Percentiles rank a stretch among this genome's conserved stretches.
Evolutionary conservation across 2,888 invertebrate species (phyloP).

Genomic region (Sepioteuthis lessoniana): DNA sequence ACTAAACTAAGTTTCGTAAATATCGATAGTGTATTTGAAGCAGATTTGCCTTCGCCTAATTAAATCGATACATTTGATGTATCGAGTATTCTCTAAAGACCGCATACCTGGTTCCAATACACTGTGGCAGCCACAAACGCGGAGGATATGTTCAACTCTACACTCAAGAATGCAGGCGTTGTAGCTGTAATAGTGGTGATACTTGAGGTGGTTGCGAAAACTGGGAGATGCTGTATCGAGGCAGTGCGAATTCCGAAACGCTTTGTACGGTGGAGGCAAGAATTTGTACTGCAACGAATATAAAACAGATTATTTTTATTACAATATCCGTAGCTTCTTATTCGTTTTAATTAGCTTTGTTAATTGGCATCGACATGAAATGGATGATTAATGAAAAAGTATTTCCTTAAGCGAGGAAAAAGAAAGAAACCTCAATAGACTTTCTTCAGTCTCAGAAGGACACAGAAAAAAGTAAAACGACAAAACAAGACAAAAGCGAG

Average conservation of each 20-base stretch:
- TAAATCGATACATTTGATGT: background rate
- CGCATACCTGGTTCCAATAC: conserved; percentile 55
- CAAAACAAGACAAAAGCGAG: too few relatives aligned
- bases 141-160: conserved; percentile 54
- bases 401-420: background rate
- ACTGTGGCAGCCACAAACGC: conserved; percentile 57
- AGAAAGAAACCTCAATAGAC: background rate
- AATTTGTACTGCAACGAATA: conserved; percentile 54
- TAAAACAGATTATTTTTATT: background rate
- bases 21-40: background rate
- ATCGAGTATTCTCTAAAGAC: background rate
- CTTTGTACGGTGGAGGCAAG: conserved; percentile 56
- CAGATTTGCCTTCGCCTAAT: background rate
- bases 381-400: background rate
- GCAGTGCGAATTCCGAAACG: conserved; percentile 57
- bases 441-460: too few relatives aligned
- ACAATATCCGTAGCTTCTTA: too few relatives aligned
- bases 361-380: too few relatives aligned
- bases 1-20: background rate
- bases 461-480: too few relatives aligned
- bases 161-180: conserved; percentile 59
- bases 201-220: conserved; percentile 55
- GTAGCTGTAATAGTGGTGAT: conserved; percentile 56
- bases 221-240: conserved; percentile 52
- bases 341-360: too few relatives aligned